Base-by-base conservation (phyloP, 2,888 invertebrate genomes). In the Pycnomerus fuliginosus region DNA sequence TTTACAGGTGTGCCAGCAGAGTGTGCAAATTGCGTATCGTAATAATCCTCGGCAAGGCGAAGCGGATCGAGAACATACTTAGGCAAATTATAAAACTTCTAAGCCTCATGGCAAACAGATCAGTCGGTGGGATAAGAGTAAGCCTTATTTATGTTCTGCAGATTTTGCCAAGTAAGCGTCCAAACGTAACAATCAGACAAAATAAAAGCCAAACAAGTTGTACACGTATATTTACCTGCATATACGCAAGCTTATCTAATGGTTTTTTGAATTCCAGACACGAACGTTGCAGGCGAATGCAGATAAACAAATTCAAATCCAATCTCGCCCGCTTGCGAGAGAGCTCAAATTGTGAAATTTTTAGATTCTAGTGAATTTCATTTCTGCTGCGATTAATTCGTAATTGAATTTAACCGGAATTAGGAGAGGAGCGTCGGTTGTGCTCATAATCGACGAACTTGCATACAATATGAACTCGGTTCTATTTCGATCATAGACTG, bases 251-350 rank as follows among this genome's bases (percentile, higher is more conserved):
- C 38, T 41, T 44, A 44, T 44, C 44, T 44, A 38, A 48, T 35
- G 39, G 41, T 38, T 16, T 30, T 42, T 24, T 42, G 47, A 46
- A 49, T 47, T 46, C 42, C 27, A 42, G 38, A 44, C 35, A 24
- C 40, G 43, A 43, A 31, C 40, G 36, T 39, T 24, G 30, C 37
- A 34, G 38, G 34, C 44, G 47, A 44, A 45, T 39, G 36, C 42
- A 45, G 36, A 49, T 50, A 50, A 53, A 51, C 49, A 49, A 44
- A 49, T 49, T 48, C 44, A 27, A 43, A 44, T 48, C 38, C 37
- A 45, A 42, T 51, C 45, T 40, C 20, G 39, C 13, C 24, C 28
- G 33, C 33, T 39, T 22, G 38, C 20, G 4, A 27, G 36, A 43
- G 22, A 42, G 32, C 43, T 38, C 25, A 37, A 50, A 50, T 41